A percentile compares a stretch with the other conserved stretches of the same genome.
Evolutionary conservation across 2,888 invertebrate genomes (phyloP).

Genomic region (Acronicta psi): DNA sequence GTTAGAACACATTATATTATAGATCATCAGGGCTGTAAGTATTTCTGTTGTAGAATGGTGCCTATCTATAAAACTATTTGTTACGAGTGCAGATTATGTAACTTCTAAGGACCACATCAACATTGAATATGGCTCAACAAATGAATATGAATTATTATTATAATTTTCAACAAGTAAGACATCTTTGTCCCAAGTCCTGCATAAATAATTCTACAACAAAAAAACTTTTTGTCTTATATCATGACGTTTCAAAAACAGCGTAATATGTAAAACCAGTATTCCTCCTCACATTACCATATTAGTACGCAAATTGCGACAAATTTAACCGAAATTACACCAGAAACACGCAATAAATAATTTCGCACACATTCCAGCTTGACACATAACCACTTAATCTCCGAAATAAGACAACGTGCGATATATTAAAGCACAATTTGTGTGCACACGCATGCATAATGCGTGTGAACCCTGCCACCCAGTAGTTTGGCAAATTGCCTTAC

Average conservation of each 20-base stretch:
- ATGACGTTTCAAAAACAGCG: conserved; percentile 5
- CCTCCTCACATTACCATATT: conserved; percentile 9
- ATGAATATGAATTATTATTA: too few species aligned
- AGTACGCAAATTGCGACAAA: conserved; percentile 28
- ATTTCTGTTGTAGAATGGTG: too few species aligned
- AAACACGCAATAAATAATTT: conserved; percentile 61
- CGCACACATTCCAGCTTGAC: conserved; percentile 58
- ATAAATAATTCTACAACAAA: background rate
- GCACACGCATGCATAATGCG: conserved; percentile 60
- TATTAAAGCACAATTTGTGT: conserved; percentile 63
- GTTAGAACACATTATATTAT: too few species aligned
- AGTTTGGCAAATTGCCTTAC: conserved; percentile 70
- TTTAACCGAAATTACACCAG: conserved; percentile 47
- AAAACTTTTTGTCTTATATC: background rate
- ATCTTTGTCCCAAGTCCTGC: background rate
- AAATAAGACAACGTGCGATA: conserved; percentile 69
- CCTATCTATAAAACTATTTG: too few species aligned
- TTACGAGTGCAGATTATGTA: too few species aligned
- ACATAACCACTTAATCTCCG: conserved; percentile 65
- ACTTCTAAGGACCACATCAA: too few species aligned
- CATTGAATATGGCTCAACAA: too few species aligned
- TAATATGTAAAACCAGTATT: conserved; percentile 10
- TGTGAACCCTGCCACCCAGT: conserved; percentile 62
- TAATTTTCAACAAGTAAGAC: too few species aligned
- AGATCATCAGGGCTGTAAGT: too few species aligned